These are phyloP conservation scores for Tanypteryx hageni DNA, from an alignment of 2,888 invertebrate species.

Conservation along the genomic window DNA sequence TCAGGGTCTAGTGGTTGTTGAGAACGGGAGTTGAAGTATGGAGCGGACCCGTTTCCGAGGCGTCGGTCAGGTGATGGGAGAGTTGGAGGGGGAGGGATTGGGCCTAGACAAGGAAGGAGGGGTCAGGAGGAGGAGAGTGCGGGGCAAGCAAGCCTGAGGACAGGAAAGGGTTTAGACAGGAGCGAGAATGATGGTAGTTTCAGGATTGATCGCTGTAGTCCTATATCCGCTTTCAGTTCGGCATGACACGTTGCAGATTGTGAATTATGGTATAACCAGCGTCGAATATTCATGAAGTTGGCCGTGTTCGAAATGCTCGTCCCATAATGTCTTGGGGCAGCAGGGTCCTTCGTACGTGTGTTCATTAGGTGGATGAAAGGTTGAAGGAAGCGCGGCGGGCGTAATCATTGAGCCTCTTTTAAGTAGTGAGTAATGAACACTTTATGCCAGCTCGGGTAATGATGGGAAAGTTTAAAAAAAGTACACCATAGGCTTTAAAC, in stretches of 20 bases:
- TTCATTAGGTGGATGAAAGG: constrained; percentile 1
- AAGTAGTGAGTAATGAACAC: constrained; percentile 32
- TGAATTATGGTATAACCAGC: neutral
- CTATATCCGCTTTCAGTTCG: neutral
- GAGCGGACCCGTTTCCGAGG: neutral
- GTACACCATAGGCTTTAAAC: neutral
- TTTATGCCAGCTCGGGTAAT: constrained; percentile 33
- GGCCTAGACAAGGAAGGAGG: neutral
- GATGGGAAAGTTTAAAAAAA: neutral
- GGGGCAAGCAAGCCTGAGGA: too few species aligned
- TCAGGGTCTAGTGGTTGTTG: neutral
- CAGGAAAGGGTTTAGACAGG: neutral
- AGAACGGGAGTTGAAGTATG: neutral
- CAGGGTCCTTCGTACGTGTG: neutral
- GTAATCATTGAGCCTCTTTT: neutral
- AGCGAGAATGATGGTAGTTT: neutral
- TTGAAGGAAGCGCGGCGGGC: neutral
- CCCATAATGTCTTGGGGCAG: neutral
- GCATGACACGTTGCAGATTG: neutral
- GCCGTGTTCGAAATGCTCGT: neutral
- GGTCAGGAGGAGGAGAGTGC: neutral
- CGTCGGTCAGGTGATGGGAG: neutral
- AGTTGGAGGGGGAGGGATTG: neutral
- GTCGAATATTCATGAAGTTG: constrained; percentile 16
- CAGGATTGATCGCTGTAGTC: neutral